Evolutionary conservation across 2,888 invertebrate genomes (phyloP), one percentile per base, ranked within the genome.

Genomic region (Ichneumon xanthorius): DNA sequence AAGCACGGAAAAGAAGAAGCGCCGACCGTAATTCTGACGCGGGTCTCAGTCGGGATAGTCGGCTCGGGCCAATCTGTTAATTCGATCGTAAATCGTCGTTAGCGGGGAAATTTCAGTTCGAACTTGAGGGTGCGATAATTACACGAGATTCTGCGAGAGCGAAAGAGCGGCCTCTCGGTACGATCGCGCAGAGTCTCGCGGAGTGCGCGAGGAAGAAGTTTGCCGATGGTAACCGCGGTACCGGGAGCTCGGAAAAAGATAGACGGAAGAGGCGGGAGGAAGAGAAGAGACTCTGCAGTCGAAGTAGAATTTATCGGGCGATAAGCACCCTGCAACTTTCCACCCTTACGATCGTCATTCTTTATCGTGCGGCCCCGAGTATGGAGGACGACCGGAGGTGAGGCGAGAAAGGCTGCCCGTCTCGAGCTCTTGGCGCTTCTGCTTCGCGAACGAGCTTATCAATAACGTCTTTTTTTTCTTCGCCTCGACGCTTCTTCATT

Each of bases 1-100:
- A 40, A 83, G 67, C 63, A 77, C 33, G 58, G 50, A 71, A 82
- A 87, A 82, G 76, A 76, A 76, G 70, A 84, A 82, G 58, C 30
- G 33, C 67, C 14, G 16, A 33, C 55, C 26, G 67, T 11, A 26
- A 53, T 79, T 71, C 53, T 50, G 67, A 16, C 30, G 33, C 33
- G 30, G 61, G 11, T 14, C 61, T 19, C 61, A 33, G 58, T 58
- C 14, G 61, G 33, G 33, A 14, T 63, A 63, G 70, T 53, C 78
- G 70, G 79, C 75, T 63, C 72, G 16, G 80, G 88, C 88, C 90
- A 90, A 92, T 92, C 91, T 89, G 91, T 92, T 92, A 92, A 92
- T 92, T 92, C 90, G 92, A 92, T 92, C 92, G 91, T 92, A 92
- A 92, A 92, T 92, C 90, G 92, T 92, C 89, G 90, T 92, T 92